phyloP scores from a whole-genome alignment of 1,140 invertebrate species.

The Brachionus rotundiformis region DNA sequence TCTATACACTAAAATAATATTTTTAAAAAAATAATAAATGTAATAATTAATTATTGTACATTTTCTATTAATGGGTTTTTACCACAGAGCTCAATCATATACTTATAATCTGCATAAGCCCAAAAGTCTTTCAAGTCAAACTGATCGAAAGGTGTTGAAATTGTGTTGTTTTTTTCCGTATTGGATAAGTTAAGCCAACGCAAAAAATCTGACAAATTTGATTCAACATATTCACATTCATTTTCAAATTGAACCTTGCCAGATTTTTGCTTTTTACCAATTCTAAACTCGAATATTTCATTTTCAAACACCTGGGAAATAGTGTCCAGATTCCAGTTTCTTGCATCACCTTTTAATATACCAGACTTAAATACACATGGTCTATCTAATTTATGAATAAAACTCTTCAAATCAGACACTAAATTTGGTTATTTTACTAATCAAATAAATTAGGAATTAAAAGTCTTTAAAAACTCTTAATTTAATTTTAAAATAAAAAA shows the following conservation, averaged over 20 bases:
- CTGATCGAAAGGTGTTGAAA: constrained; percentile 52
- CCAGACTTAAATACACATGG: not conserved
- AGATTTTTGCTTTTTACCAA: constrained; percentile 10
- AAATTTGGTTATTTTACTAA: not conserved
- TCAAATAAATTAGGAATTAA: not conserved
- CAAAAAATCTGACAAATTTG: constrained; percentile 71
- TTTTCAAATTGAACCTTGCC: constrained; percentile 74
- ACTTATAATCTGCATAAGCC: constrained; percentile 83
- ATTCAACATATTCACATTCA: constrained; percentile 66
- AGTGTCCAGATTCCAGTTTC: constrained; percentile 14
- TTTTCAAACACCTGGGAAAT: not conserved
- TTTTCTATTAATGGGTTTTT: constrained; percentile 64
- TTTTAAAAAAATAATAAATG: not conserved
- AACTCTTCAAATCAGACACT: not conserved
- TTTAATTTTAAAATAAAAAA: no score
- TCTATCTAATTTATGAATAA: constrained; percentile 13
- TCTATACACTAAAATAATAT: constrained; percentile 67
- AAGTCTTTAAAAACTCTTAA: constrained; percentile 24
- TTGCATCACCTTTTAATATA: not conserved
- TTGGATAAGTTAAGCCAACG: constrained; percentile 57
- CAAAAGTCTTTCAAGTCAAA: constrained; percentile 64
- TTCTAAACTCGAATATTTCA: constrained; percentile 23
- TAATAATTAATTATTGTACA: constrained; percentile 1
- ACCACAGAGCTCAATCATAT: constrained; percentile 73
- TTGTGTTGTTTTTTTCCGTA: constrained; percentile 55